Conservation (phyloP, 2,888 invertebrate genomes). For the Spisula solida region DNA sequence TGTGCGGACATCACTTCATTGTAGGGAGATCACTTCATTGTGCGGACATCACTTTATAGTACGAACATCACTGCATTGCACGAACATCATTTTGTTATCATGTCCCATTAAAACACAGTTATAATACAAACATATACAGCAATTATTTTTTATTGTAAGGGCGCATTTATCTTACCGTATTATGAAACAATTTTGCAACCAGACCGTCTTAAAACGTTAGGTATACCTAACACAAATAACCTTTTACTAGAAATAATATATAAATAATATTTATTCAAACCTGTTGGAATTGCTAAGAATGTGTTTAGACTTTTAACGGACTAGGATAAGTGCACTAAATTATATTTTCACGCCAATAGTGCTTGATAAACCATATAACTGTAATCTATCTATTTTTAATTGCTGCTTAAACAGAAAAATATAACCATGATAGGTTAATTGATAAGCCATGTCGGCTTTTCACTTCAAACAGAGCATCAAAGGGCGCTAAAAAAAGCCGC, state of each 20-base stretch:
- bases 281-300: not conserved
- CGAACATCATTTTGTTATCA: too few relatives aligned
- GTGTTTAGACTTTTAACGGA: not conserved
- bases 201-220: too few relatives aligned
- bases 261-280: conserved; percentile 7
- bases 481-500: conserved; percentile 37
- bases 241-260: not conserved
- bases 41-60: too few relatives aligned
- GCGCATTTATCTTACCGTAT: too few relatives aligned
- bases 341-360: not conserved
- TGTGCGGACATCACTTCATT: too few relatives aligned
- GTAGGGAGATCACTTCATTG: too few relatives aligned
- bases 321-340: not conserved
- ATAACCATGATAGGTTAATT: conserved; percentile 10
- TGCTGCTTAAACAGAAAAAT: conserved; percentile 13
- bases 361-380: not conserved
- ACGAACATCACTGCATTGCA: too few relatives aligned
- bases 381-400: conserved; percentile 19
- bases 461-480: conserved; percentile 56
- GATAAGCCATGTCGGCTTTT: conserved; percentile 43
- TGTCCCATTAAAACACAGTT: too few relatives aligned
- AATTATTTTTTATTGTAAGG: too few relatives aligned
- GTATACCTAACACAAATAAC: too few relatives aligned
- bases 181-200: too few relatives aligned
- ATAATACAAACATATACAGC: too few relatives aligned